phyloP scores from a whole-genome alignment of 2,888 invertebrate genomes.

The Drosophila tripunctata region DNA sequence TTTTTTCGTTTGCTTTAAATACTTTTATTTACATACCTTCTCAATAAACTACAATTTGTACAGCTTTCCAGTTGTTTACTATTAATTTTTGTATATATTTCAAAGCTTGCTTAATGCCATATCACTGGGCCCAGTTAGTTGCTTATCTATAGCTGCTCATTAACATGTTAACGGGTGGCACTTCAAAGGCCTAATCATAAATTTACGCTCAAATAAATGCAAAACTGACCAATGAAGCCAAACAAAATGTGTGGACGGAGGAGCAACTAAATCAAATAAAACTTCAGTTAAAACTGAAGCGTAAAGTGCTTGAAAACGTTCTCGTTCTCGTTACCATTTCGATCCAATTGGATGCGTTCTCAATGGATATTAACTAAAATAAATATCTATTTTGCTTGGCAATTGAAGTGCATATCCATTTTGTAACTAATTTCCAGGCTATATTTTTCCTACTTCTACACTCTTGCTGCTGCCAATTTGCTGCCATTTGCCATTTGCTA shows the following conservation, averaged over 20 bases:
- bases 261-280: conserved; percentile 65
- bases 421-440: conserved; percentile 65
- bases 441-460: conserved; percentile 38
- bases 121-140: background rate
- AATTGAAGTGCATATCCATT: conserved; percentile 37
- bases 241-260: conserved; percentile 38
- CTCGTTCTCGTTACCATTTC: too few relatives aligned
- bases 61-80: background rate
- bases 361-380: conserved; percentile 64
- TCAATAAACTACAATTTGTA: too few relatives aligned
- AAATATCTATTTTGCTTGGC: conserved; percentile 61
- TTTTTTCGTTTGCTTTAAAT: too few relatives aligned
- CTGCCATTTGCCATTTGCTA: conserved; percentile 47
- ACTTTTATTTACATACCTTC: too few relatives aligned
- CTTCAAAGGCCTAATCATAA: conserved; percentile 55
- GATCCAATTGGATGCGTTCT: too few relatives aligned
- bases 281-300: conserved; percentile 68
- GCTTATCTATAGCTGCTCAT: conserved; percentile 3
- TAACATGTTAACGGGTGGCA: background rate
- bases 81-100: background rate
- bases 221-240: conserved; percentile 60
- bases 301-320: conserved; percentile 54
- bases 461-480: conserved; percentile 10
- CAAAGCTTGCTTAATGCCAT: background rate
- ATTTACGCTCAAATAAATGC: conserved; percentile 65